Evolutionary conservation across 1,140 invertebrate genomes (phyloP).

Genomic region (Sarcophaga bullata): DNA sequence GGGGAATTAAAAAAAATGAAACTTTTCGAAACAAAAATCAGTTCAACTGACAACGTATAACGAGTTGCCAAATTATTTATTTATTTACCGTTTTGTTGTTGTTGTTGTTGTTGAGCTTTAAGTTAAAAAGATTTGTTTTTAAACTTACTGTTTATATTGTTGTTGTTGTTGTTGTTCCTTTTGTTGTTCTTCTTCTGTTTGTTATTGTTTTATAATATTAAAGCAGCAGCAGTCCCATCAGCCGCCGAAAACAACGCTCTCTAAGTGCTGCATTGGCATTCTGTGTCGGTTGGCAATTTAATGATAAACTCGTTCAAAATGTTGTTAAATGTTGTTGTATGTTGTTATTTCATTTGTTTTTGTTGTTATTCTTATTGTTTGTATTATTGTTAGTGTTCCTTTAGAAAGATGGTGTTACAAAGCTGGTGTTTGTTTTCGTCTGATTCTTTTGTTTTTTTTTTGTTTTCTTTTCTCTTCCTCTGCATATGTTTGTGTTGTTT

Average conservation of each 20-base stretch:
- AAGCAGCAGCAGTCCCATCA: too few species aligned
- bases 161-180: background rate
- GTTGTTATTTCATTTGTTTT: background rate
- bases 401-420: background rate
- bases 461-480: background rate
- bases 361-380: background rate
- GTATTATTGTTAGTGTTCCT: background rate
- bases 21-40: background rate
- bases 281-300: constrained; percentile 23
- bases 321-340: constrained; percentile 37
- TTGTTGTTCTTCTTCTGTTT: background rate
- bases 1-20: too few species aligned
- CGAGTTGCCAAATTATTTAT: constrained; percentile 39
- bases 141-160: background rate
- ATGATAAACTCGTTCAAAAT: constrained; percentile 39
- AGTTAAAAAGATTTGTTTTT: background rate
- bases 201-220: too few species aligned
- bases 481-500: background rate
- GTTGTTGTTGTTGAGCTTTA: background rate
- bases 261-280: background rate
- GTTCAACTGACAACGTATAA: constrained; percentile 31
- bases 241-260: too few species aligned
- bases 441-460: background rate
- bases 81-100: constrained; percentile 3
- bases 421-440: background rate